Evolutionary conservation across 2,113 vertebrate genomes (phyloP).

Genomic region (Thamnophis sirtalis): DNA sequence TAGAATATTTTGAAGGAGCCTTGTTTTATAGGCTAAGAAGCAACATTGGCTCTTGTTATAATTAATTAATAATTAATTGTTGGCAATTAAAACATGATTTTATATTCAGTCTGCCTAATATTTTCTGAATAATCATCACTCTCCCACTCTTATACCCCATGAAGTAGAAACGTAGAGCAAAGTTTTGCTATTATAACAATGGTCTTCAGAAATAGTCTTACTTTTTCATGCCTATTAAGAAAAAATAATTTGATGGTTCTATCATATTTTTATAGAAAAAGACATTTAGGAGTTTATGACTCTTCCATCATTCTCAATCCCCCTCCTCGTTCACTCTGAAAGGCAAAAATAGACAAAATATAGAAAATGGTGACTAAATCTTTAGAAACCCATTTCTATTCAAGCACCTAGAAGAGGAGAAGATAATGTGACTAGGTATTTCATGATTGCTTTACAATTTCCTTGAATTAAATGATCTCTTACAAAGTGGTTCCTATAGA

Average conservation of each 20-base stretch:
- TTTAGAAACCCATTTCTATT: neutral
- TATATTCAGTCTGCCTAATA: neutral
- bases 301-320: neutral
- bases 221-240: neutral
- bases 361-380: neutral
- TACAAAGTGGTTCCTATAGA: neutral
- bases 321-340: neutral
- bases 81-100: slow-evolving; percentile 17
- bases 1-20: neutral
- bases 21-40: slow-evolving; percentile 20
- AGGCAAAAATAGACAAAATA: neutral
- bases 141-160: neutral
- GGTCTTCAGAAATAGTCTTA: neutral
- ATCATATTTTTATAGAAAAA: neutral
- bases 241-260: neutral
- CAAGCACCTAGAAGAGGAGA: neutral
- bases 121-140: slow-evolving; percentile 4
- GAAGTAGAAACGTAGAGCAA: neutral
- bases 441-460: neutral
- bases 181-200: neutral
- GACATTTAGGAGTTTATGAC: neutral
- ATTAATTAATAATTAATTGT: slow-evolving; percentile 26
- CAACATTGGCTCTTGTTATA: slow-evolving; percentile 15
- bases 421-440: neutral
- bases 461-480: neutral